Conservation (phyloP, 2,888 invertebrate genomes). For the Oligia strigilis region DNA sequence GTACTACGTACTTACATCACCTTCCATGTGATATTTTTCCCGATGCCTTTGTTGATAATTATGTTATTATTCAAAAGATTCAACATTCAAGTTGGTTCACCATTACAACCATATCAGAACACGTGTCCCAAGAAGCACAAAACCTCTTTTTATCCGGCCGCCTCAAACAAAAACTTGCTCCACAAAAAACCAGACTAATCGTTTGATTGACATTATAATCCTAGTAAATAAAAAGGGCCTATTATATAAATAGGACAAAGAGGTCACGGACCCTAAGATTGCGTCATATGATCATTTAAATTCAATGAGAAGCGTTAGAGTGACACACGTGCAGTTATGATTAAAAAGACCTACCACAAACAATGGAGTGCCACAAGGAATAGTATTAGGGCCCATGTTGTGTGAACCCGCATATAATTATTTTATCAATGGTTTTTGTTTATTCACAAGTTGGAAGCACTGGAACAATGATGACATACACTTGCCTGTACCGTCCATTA, state of each 20-base stretch:
- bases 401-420: not conserved
- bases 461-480: not conserved
- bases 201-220: conserved; percentile 66
- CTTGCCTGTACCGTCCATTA: not conserved
- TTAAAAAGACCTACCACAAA: conserved; percentile 59
- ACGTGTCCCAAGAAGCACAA: conserved; percentile 51
- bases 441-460: not conserved
- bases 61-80: not conserved
- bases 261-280: conserved; percentile 61
- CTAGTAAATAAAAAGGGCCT: conserved; percentile 53
- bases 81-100: not conserved
- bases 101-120: conserved; percentile 40
- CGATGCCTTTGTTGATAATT: not conserved
- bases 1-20: not conserved
- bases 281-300: conserved; percentile 61
- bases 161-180: conserved; percentile 47
- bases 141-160: conserved; percentile 47
- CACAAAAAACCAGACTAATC: conserved; percentile 59
- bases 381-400: conserved; percentile 28
- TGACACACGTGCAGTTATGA: conserved; percentile 62
- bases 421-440: conserved; percentile 4
- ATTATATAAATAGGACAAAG: conserved; percentile 64
- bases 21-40: not conserved
- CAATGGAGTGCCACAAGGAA: conserved; percentile 57
- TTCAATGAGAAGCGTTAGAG: conserved; percentile 58